A percentile compares a stretch with the other conserved stretches of the same genome.
These are phyloP conservation scores for Cydia splendana DNA, from an alignment of 1,140 invertebrate species.

Conservation along the genomic window DNA sequence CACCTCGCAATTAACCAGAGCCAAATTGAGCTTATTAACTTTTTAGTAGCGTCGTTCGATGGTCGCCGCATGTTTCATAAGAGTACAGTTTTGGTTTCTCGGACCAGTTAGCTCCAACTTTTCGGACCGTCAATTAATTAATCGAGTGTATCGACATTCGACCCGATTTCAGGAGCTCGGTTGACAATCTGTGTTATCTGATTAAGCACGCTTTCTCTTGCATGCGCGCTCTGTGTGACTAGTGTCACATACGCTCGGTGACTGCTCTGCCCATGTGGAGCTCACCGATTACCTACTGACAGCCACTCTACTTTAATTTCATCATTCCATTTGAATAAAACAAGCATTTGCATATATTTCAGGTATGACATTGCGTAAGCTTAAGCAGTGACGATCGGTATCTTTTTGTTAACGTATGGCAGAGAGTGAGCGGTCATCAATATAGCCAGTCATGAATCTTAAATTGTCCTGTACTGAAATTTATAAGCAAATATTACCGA, in stretches of 20 bases:
- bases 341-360: constrained; percentile 61
- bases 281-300: constrained; percentile 55
- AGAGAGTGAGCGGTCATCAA: constrained; percentile 48
- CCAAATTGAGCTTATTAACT: constrained; percentile 27
- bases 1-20: constrained; percentile 29
- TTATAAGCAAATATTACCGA: not conserved
- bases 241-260: constrained; percentile 49
- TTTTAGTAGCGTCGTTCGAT: constrained; percentile 26
- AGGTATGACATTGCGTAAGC: constrained; percentile 44
- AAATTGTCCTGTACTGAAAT: not conserved
- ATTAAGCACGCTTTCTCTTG: constrained; percentile 79
- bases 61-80: constrained; percentile 25
- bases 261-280: constrained; percentile 54
- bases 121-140: constrained; percentile 77
- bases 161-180: constrained; percentile 78
- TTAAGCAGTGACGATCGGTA: constrained; percentile 53
- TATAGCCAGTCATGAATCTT: constrained; percentile 34
- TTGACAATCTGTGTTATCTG: constrained; percentile 79
- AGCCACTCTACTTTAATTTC: constrained; percentile 67
- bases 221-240: constrained; percentile 34
- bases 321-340: constrained; percentile 72
- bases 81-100: constrained; percentile 59
- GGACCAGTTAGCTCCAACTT: constrained; percentile 71
- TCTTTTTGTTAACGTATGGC: constrained; percentile 45
- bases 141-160: constrained; percentile 78